Evolutionary conservation across 2,888 invertebrate genomes (phyloP), one percentile per base, ranked within the genome.

Genomic region (Drosophila kambysellisi): DNA sequence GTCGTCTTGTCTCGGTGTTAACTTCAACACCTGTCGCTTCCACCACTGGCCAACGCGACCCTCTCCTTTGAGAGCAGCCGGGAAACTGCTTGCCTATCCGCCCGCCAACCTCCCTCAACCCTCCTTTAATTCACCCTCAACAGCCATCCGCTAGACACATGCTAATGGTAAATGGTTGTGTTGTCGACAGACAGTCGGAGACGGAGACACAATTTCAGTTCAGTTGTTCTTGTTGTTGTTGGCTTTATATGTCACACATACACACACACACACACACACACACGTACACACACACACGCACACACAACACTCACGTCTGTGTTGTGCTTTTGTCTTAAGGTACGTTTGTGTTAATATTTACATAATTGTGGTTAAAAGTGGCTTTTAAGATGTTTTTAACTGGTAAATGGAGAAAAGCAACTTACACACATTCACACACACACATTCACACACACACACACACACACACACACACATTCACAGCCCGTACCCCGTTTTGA

Each of bases 341-440:
- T 81, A 54, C 69, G 66, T 88, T 87, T 84, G 88, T 87, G 78
- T 89, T 88, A 87, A 90, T 86, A 90, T 88, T 88, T 89, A 79
- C 88, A 88, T 90, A 88, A 88, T 90, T 88, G 87, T 81, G 87
- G 87, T 82, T 88, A 79, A 87, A 81, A 88, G 90, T 90, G 87
- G 90, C 87, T 88, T 89, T 90, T 88, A 88, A 88, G 90, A 87
- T 90, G 89, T 90, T 86, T 88, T 90, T 85, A 89, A 83, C 88
- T 80, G 87, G 56, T 71, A 88, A 74, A 73, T 83, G 78, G 63
- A 66, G 70, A 79, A 67, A 46, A 66, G 60, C 54, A 58, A 68
- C 77, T 61, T 20, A 59, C 54, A 29, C 72, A 53, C 65, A 25
- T 15, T 9, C 25, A 12, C 7, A 15, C n/a, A 17, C 50, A 9